Base-by-base conservation (phyloP, 2,888 invertebrate species). In the Leptinotarsa haldemani region DNA sequence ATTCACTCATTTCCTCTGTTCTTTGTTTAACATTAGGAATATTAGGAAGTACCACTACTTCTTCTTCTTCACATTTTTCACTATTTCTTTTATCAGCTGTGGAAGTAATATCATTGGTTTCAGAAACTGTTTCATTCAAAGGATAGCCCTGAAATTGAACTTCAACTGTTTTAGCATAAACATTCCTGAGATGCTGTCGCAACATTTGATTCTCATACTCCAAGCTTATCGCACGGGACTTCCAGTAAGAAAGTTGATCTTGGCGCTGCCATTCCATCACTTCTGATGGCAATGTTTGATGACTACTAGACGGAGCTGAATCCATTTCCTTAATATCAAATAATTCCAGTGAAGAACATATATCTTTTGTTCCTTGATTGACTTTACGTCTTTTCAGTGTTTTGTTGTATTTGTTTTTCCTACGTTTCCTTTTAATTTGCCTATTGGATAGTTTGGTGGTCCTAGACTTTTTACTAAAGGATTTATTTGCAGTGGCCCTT, bases 221-320 rank as follows among this genome's bases (percentile, higher is more conserved):
- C 66, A 91, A 85, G 63, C 90, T 89, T 61, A 87, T 86, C 0
- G 91, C 91, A 78, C 88, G 88, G 0, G 91, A 89, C 83, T 91
- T 92, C 92, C 92, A 92, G 82, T 90, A 91, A 1, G 91, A 90
- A 12, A 91, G 79, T 85, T 91, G 89, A 78, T 92, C 90, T 81
- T 90, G 88, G 70, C 90, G 81, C 80, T 91, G 90, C 89, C 88
- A 88, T n/a, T 86, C 83, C 40, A 82, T 73, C 79, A 87, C 82
- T 75, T 85, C 85, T 81, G 74, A 13, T 16, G 80, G 79, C 63
- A 79, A 73, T 64, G 61, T 69, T 18, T 67, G 64, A 1, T 74
- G 66, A 30, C 68, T 73, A 52, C 78, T 71, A 50, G 77, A 71
- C 65, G 80, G 77, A 3, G 73, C 64, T 78, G 79, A 78, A 50